phyloP scores from a whole-genome alignment of 2,113 vertebrate genomes.

The Amazona guildingii region DNA sequence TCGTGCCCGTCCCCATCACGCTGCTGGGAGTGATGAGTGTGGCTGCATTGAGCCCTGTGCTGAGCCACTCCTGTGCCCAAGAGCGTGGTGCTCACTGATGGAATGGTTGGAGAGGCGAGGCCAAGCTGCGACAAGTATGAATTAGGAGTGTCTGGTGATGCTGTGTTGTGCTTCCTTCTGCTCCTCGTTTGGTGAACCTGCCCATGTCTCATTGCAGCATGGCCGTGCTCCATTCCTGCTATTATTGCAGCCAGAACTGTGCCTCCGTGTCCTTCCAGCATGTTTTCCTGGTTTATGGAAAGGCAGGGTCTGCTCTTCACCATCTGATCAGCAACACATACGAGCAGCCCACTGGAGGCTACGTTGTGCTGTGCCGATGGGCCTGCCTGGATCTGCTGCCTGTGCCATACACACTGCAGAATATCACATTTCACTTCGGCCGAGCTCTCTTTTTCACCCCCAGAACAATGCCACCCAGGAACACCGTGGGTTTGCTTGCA shows the following conservation, averaged over 20 bases:
- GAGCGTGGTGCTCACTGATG: not conserved
- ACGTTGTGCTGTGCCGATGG: rapidly evolving
- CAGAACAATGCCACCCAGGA: not conserved
- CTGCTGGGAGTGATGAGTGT: not conserved
- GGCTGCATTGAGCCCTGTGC: not conserved
- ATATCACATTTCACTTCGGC: not conserved
- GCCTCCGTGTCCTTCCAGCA: rapidly evolving
- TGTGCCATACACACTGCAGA: not conserved
- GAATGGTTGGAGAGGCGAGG: not conserved
- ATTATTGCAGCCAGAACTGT: rapidly evolving
- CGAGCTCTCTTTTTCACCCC: not conserved
- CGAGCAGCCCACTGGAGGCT: not conserved
- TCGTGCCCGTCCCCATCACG: rapidly evolving
- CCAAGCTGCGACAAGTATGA: not conserved
- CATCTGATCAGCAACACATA: rapidly evolving
- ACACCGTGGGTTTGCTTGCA: not conserved
- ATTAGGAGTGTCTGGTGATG: not conserved
- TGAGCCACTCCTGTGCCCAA: not conserved
- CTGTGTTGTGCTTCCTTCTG: not conserved
- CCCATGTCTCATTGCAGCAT: rapidly evolving
- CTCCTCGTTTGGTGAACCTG: rapidly evolving
- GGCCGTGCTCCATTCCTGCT: rapidly evolving
- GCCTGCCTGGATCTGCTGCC: not conserved
- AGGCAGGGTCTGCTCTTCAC: not conserved
- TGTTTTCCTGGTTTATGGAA: not conserved